Conservation (phyloP, 1,140 invertebrate species). For the Drosophila lacertosa region DNA sequence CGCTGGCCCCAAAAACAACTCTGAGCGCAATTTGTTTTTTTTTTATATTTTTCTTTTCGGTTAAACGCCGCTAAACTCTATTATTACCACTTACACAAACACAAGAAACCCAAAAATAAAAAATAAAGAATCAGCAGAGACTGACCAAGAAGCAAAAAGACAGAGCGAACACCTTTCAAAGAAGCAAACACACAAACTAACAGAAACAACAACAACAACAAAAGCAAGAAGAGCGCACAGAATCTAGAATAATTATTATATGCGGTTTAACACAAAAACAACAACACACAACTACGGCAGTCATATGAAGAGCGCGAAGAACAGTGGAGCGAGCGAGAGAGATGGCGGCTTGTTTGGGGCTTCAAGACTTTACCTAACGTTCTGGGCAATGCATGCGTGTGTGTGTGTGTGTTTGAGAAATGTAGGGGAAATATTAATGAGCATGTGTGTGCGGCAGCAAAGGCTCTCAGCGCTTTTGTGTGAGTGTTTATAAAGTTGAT, state of each 20-base stretch:
- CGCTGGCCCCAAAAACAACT: slow-evolving; percentile 14
- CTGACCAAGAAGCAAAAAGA: slow-evolving; percentile 45
- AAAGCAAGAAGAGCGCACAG: slow-evolving; percentile 26
- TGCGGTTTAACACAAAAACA: slow-evolving; percentile 47
- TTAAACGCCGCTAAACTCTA: slow-evolving; percentile 43
- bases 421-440: slow-evolving; percentile 70
- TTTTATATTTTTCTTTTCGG: slow-evolving; percentile 13
- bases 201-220: slow-evolving; percentile 20
- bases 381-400: slow-evolving; percentile 36
- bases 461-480: slow-evolving; percentile 27
- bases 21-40: slow-evolving; percentile 19
- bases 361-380: slow-evolving; percentile 73
- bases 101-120: slow-evolving; percentile 37
- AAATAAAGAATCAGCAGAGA: too few relatives aligned
- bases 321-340: slow-evolving; percentile 13
- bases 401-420: slow-evolving; percentile 46
- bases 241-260: slow-evolving; percentile 78
- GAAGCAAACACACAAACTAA: slow-evolving; percentile 17
- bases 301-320: slow-evolving; percentile 25
- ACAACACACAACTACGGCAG: slow-evolving; percentile 20
- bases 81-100: slow-evolving; percentile 35
- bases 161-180: slow-evolving; percentile 67
- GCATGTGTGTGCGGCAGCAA: slow-evolving; percentile 31
- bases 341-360: slow-evolving; percentile 42
- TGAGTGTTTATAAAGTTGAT: slow-evolving; percentile 81